phyloP scores from a whole-genome alignment of 2,888 invertebrate species.

The Rapana venosa region DNA sequence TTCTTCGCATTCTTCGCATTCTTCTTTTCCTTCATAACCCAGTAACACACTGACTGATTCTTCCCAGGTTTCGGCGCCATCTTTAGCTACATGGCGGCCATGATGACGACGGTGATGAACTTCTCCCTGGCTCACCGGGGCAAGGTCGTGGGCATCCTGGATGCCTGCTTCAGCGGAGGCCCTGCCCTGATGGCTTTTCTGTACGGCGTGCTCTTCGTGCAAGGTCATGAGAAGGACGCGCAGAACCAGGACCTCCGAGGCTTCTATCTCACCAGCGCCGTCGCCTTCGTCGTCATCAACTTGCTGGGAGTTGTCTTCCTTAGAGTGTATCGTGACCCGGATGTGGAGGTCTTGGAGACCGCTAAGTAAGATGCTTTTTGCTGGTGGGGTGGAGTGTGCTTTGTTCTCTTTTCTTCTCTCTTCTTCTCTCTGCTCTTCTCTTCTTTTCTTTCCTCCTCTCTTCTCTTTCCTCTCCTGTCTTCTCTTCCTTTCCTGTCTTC shows the following conservation, averaged over 20 bases:
- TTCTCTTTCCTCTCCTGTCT: too few species aligned
- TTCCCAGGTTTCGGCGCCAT: constrained; percentile 63
- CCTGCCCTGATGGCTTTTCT: constrained; percentile 63
- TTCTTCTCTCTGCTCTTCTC: too few species aligned
- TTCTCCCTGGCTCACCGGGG: constrained; percentile 64
- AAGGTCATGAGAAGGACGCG: constrained; percentile 60
- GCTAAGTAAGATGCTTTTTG: neutral
- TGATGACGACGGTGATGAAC: constrained; percentile 61
- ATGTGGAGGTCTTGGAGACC: neutral
- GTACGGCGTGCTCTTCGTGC: constrained; percentile 59
- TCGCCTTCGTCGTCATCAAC: constrained; percentile 58
- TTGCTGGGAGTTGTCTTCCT: constrained; percentile 58
- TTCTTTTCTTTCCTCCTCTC: too few species aligned
- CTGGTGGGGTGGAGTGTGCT: neutral
- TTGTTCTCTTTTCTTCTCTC: neutral
- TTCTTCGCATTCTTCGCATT: too few species aligned
- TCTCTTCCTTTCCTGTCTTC: too few species aligned
- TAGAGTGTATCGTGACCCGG: constrained; percentile 42
- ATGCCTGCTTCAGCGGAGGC: constrained; percentile 67
- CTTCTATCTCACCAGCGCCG: constrained; percentile 62
- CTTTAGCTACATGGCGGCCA: constrained; percentile 66
- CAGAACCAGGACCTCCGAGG: constrained; percentile 65
- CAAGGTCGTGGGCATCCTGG: constrained; percentile 63
- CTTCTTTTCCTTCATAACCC: too few species aligned
- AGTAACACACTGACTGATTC: neutral